Evolutionary conservation across 2,113 vertebrate genomes (phyloP), one percentile per base, ranked within the genome.

Genomic region (Lampris incognitus): DNA sequence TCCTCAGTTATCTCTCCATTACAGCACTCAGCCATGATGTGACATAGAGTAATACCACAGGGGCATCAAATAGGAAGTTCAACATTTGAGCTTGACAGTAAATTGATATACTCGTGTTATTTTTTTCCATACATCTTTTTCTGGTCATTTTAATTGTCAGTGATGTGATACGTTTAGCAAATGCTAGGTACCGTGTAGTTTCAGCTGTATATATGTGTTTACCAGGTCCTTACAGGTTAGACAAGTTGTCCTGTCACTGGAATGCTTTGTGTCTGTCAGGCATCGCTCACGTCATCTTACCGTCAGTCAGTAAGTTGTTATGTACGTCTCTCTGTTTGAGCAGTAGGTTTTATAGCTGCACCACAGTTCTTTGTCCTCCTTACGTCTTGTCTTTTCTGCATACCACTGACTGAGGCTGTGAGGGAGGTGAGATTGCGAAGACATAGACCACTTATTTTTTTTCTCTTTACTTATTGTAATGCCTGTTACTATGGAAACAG

Each of bases 401-500:
- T 77, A 77, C 72, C 75, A 74, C 71, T 78, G 66, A 68, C 72
- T 85, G 67, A 79, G 76, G 77, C 72, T 73, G 81, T 78, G 75
- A 78, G 80, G 72, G 73, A 61, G 54, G 49, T 49, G 71, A 57
- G 64, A 64, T 63, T 83, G 73, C 83, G 50, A 74, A 72, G 78
- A 85, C 74, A 61, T 74, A 72, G 83, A 63, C 66, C 73, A 54
- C 80, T 78, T 60, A 73, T 85, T 86, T 88, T 72, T 56, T 41
- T 70, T 48, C 51, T 65, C 71, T 67, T 67, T 76, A 68, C n/a
- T 66, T 58, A 76, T 73, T 72, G 77, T 74, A 70, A 81, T 72
- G 77, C 48, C 44, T n/a, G 88, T 92, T 88, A 50, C 90, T 79
- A 86, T 92, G 91, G 91, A 79, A 92, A 91, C 92, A 67, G 63